Conservation (phyloP, 1,140 invertebrate species). For the Drosophila baimaii region DNA sequence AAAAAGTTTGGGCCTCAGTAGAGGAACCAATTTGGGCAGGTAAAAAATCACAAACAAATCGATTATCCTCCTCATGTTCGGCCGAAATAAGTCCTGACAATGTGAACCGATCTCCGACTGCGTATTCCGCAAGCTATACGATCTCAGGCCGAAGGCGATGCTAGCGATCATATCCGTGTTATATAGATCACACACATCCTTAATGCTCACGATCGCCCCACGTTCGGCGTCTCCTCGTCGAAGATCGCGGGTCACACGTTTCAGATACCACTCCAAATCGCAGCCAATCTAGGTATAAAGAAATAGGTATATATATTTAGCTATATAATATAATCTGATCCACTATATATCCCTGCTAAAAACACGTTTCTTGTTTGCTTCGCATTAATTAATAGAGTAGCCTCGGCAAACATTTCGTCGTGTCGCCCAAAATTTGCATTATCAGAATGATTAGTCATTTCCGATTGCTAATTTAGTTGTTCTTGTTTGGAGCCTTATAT, state of each 20-base stretch:
- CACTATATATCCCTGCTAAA: background rate
- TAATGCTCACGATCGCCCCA: slow-evolving; percentile 77
- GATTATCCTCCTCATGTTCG: slow-evolving; percentile 85
- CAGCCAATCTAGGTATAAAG: slow-evolving; percentile 56
- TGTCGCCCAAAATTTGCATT: slow-evolving; percentile 11
- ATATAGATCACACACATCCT: slow-evolving; percentile 85
- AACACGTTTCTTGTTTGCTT: background rate
- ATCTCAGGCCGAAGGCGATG: slow-evolving; percentile 87
- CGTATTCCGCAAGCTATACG: slow-evolving; percentile 85
- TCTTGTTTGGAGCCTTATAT: background rate
- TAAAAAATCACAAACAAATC: slow-evolving; percentile 85
- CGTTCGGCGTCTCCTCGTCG: slow-evolving; percentile 54
- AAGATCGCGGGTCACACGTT: slow-evolving; percentile 67
- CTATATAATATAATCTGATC: background rate
- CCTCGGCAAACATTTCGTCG: slow-evolving; percentile 3
- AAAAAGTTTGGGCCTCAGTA: slow-evolving; percentile 67
- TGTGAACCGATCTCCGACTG: slow-evolving; percentile 84
- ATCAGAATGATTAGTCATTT: slow-evolving; percentile 24
- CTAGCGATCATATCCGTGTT: slow-evolving; percentile 87
- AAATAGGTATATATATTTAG: background rate
- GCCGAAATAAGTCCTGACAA: slow-evolving; percentile 85
- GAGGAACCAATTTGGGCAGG: slow-evolving; percentile 78
- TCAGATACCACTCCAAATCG: slow-evolving; percentile 75
- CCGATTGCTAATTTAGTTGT: background rate
- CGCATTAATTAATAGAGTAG: background rate